Conservation (phyloP, 37 sponge, comb jelly and placozoan genomes). For the Halisarca cf. caerulea region DNA sequence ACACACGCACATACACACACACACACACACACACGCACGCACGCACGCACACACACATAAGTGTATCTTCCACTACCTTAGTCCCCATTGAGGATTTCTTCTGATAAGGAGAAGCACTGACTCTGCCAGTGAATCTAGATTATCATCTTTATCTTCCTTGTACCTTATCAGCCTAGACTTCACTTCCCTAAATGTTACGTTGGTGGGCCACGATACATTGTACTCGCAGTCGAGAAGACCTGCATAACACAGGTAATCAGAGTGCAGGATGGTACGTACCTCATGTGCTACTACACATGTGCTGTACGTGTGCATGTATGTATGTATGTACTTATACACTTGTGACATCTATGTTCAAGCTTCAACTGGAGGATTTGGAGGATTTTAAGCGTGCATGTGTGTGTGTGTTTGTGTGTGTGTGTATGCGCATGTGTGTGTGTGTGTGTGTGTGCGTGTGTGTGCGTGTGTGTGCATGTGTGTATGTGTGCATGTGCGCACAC, state of each 20-base stretch:
- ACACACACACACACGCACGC: background rate
- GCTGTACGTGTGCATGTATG: background rate
- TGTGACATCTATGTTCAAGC: too few relatives aligned
- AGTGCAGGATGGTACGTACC: background rate
- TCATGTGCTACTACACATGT: background rate
- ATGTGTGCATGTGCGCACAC: too few relatives aligned
- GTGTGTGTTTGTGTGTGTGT: too few relatives aligned
- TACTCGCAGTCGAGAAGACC: background rate
- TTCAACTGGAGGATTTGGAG: too few relatives aligned
- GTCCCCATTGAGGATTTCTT: slow-evolving; percentile 45
- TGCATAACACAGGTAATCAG: background rate
- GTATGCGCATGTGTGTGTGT: too few relatives aligned
- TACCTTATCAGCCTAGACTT: background rate
- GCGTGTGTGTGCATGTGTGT: too few relatives aligned
- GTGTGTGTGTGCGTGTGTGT: too few relatives aligned
- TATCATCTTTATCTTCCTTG: background rate
- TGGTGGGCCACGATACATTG: slow-evolving; percentile 3
- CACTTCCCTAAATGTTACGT: background rate
- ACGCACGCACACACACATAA: background rate
- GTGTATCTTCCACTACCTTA: slow-evolving; percentile 22
- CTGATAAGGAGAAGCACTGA: slow-evolving; percentile 12
- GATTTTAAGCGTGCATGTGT: too few relatives aligned
- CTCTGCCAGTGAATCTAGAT: slow-evolving; percentile 7
- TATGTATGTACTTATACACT: background rate
- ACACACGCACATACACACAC: background rate